Base-by-base conservation (phyloP, 2,113 vertebrate species). In the Mesocricetus auratus region DNA sequence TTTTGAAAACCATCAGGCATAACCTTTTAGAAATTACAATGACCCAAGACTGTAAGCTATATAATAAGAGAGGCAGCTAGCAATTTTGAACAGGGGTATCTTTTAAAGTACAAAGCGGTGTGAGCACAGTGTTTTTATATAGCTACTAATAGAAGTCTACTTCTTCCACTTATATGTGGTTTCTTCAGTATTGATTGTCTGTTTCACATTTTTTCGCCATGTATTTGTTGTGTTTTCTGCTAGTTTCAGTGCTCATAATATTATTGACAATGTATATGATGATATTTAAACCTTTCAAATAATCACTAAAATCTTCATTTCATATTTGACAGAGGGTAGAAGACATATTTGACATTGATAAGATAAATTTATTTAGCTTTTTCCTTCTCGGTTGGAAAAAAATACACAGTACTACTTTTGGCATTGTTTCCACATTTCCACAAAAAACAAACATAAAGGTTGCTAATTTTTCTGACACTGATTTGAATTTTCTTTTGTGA, bases 1-100 rank as follows among this genome's bases (percentile, higher is more conserved):
- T 94, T 95, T 96, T 96, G 93, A 94, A 96, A 96, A 94, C n/a
- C 31, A 96, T 66, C n/a, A 91, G 66, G 31, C 42, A 82, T 39
- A 95, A 83, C 50, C 42, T 96, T 92, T 90, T 74, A 89, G 86
- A 97, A 97, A 98, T 97, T 93, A 77, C 86, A 90, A 74, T 89
- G 82, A 89, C 60, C 19, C 66, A 82, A 89, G 75, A 89, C 39
- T 95, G 50, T 94, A 96, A 95, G 96, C 77, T 31, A 78, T 68
- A n/a, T 82, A 96, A 96, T 97, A 89, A 89, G 91, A 93, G 53
- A 95, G 95, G 79, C 29, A 92, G 31, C 93, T 89, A 88, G 66
- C 71, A 97, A 95, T 96, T 81, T 96, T 58, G 8, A 62, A 75
- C 77, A 89, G 17, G 56, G 29, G 45, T 92, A 82, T 90, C 3